These are phyloP conservation scores for Papilio dardanus DNA, from an alignment of 1,140 invertebrate genomes.

Conservation along the genomic window DNA sequence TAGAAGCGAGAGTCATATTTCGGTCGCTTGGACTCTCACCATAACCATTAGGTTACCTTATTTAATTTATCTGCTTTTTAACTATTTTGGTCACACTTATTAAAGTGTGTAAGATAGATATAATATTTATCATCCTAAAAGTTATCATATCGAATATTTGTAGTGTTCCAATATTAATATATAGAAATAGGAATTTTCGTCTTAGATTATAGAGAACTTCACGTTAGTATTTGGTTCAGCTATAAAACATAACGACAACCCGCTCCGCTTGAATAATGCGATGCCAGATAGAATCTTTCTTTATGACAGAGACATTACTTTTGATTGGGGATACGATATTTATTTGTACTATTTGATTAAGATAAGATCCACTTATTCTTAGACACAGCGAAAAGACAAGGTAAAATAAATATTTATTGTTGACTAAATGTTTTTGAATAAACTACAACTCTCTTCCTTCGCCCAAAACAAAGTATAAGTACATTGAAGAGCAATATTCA, in stretches of 20 bases:
- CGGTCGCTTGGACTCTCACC: too few relatives aligned
- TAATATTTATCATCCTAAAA: background rate
- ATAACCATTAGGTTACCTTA: too few relatives aligned
- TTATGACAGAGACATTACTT: slow-evolving; percentile 21
- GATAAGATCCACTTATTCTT: background rate
- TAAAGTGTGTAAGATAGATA: background rate
- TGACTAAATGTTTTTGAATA: background rate
- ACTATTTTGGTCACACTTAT: too few relatives aligned
- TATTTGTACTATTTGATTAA: slow-evolving; percentile 16
- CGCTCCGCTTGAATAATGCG: slow-evolving; percentile 9
- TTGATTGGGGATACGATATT: slow-evolving; percentile 26
- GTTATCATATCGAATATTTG: background rate
- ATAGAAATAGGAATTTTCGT: background rate
- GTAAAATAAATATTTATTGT: background rate
- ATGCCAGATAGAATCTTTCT: slow-evolving; percentile 23
- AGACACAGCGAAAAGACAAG: background rate
- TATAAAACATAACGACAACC: slow-evolving; percentile 23
- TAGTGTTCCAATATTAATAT: background rate
- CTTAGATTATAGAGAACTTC: slow-evolving; percentile 2
- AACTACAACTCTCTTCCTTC: too few relatives aligned
- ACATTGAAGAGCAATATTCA: too few relatives aligned
- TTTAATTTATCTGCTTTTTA: too few relatives aligned
- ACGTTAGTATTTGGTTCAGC: slow-evolving; percentile 9
- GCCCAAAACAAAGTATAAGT: too few relatives aligned
- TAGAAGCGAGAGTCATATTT: too few relatives aligned